phyloP scores from a whole-genome alignment of 2,113 vertebrate genomes.

The Ceuthmochares aereus region DNA sequence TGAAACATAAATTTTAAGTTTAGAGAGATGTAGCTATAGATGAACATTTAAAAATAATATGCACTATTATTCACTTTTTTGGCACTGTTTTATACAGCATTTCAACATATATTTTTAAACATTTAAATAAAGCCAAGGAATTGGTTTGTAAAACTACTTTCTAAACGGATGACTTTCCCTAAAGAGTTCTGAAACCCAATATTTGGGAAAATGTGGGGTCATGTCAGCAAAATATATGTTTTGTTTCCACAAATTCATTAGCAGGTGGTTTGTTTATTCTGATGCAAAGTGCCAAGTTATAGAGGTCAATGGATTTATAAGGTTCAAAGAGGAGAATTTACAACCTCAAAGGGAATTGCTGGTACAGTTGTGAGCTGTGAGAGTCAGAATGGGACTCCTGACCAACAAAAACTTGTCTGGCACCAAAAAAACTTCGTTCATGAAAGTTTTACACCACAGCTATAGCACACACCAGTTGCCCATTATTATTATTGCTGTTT shows the following conservation, averaged over 20 bases:
- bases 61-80: conserved; percentile 59
- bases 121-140: conserved; percentile 44
- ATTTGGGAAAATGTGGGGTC: neutral
- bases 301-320: conserved; percentile 61
- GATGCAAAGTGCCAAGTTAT: conserved; percentile 41
- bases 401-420: conserved; percentile 24
- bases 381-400: neutral
- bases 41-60: conserved; percentile 61
- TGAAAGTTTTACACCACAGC: neutral
- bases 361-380: neutral
- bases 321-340: conserved; percentile 55
- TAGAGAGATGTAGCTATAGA: conserved; percentile 44
- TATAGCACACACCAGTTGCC: neutral
- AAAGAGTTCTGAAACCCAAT: neutral
- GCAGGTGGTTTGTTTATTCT: conserved; percentile 46
- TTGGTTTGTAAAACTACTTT: neutral
- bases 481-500: neutral
- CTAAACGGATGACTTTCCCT: neutral
- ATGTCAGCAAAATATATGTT: conserved; percentile 16
- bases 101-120: conserved; percentile 49
- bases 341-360: neutral
- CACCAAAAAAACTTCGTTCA: neutral
- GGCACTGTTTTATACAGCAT: conserved; percentile 50
- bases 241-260: conserved; percentile 62
- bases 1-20: conserved; percentile 67